phyloP scores from a whole-genome alignment of 2,113 vertebrate species.

The Sander lucioperca region DNA sequence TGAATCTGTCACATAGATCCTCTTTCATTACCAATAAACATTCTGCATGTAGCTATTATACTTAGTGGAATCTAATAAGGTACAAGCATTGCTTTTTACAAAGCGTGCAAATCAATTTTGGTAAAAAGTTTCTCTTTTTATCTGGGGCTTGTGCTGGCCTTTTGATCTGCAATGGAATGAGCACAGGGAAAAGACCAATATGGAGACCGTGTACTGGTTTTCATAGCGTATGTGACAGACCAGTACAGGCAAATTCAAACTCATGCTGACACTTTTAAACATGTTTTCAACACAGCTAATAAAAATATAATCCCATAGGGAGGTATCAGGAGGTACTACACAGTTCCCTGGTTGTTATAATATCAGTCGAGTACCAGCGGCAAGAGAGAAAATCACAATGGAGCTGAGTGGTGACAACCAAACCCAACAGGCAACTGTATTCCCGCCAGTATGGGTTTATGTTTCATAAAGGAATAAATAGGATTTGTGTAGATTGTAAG shows the following conservation, averaged over 20 bases:
- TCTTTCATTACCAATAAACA: constrained; percentile 84
- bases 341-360: constrained; percentile 61
- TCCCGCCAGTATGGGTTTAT: constrained; percentile 81
- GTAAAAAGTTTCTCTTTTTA: constrained; percentile 77
- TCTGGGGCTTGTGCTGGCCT: constrained; percentile 61
- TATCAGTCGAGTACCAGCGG: constrained; percentile 64
- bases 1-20: constrained; percentile 78
- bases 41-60: constrained; percentile 80
- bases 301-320: constrained; percentile 55
- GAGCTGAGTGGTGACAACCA: constrained; percentile 66
- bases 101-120: constrained; percentile 86
- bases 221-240: constrained; percentile 14
- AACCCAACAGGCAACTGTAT: constrained; percentile 81
- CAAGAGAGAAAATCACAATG: constrained; percentile 61
- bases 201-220: constrained; percentile 10
- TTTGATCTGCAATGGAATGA: constrained; percentile 49
- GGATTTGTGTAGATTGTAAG: constrained; percentile 86
- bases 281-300: constrained; percentile 27
- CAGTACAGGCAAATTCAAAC: constrained; percentile 8
- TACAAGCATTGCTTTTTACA: constrained; percentile 80
- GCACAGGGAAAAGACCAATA: constrained; percentile 7
- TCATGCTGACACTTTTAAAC: constrained; percentile 32
- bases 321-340: constrained; percentile 49
- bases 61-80: constrained; percentile 84
- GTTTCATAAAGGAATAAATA: constrained; percentile 86